A percentile compares a stretch with the other conserved stretches of the same genome.
Conservation (phyloP, 2,797 vertebrate species). For the Sciurus carolinensis region DNA sequence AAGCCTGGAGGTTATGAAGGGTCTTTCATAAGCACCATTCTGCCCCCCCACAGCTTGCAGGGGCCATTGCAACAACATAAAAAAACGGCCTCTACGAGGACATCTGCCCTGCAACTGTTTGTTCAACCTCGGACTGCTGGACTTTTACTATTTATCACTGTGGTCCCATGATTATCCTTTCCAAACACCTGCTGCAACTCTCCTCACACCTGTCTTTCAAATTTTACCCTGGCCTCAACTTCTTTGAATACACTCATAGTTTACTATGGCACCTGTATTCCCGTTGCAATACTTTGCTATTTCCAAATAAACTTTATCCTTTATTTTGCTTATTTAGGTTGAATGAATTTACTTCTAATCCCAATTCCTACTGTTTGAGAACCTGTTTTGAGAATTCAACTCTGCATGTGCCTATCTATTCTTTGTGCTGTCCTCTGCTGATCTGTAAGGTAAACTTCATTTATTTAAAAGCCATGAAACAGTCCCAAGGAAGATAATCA, state of each 20-base stretch:
- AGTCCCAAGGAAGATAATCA: background rate
- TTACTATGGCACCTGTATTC: background rate
- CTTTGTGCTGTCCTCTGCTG: slow-evolving; percentile 90
- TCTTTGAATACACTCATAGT: background rate
- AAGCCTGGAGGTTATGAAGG: background rate
- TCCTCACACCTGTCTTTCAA: background rate
- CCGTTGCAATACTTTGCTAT: background rate
- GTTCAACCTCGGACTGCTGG: background rate
- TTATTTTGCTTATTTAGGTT: background rate
- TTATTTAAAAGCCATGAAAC: background rate
- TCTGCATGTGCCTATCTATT: background rate
- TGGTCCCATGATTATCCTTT: background rate
- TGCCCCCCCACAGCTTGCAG: background rate
- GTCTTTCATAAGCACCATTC: background rate
- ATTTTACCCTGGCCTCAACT: background rate
- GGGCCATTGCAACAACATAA: no score
- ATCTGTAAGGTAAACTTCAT: background rate
- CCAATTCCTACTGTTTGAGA: slow-evolving; percentile 61
- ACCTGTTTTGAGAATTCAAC: slow-evolving; percentile 41
- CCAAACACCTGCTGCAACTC: background rate
- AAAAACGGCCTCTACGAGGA: no score
- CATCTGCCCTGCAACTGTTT: background rate
- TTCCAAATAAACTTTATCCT: background rate
- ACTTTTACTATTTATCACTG: background rate
- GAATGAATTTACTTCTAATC: slow-evolving; percentile 39